A percentile compares a stretch with the other conserved stretches of the same genome.
Conservation (phyloP, 2,113 vertebrate species). For the Hiodon tergisus region DNA sequence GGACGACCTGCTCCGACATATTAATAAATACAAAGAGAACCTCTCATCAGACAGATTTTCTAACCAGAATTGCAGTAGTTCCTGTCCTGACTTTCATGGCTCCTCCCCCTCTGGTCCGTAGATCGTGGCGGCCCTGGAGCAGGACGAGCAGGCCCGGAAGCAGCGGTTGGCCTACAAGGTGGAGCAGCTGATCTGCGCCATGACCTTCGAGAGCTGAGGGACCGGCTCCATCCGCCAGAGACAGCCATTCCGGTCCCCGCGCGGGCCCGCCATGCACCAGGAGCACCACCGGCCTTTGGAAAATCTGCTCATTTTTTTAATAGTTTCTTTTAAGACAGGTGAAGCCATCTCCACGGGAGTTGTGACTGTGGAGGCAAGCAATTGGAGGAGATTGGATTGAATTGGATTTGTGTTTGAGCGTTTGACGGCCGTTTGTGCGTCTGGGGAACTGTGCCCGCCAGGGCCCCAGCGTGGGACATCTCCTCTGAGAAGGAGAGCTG, state of each 20-base stretch:
- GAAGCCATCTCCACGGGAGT: conserved; percentile 5
- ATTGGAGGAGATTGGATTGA: not conserved
- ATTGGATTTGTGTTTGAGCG: conserved; percentile 24
- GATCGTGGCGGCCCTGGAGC: conserved; percentile 88
- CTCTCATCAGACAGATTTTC: too few species aligned
- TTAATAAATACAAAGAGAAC: too few species aligned
- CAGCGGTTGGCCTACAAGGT: conserved; percentile 92
- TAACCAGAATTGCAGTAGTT: not conserved
- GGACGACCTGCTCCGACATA: too few species aligned
- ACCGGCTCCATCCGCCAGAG: not conserved
- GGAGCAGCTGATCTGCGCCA: conserved; percentile 88
- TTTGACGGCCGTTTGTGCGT: not conserved
- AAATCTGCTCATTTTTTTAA: not conserved
- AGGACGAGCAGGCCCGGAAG: conserved; percentile 88
- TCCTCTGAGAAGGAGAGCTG: conserved; percentile 30
- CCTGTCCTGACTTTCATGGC: not conserved
- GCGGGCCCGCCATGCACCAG: conserved; percentile 45
- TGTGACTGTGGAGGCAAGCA: not conserved
- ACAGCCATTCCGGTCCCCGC: not conserved
- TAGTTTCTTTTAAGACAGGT: conserved; percentile 10
- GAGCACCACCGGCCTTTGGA: conserved; percentile 29
- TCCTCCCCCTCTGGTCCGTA: conserved; percentile 41
- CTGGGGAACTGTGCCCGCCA: not conserved
- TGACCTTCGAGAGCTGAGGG: conserved; percentile 96
- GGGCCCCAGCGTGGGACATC: not conserved